Percentiles rank a stretch among this genome's conserved stretches.
Evolutionary conservation across 2,797 vertebrate species (phyloP).

Genomic region (Gephyroberyx darwinii): DNA sequence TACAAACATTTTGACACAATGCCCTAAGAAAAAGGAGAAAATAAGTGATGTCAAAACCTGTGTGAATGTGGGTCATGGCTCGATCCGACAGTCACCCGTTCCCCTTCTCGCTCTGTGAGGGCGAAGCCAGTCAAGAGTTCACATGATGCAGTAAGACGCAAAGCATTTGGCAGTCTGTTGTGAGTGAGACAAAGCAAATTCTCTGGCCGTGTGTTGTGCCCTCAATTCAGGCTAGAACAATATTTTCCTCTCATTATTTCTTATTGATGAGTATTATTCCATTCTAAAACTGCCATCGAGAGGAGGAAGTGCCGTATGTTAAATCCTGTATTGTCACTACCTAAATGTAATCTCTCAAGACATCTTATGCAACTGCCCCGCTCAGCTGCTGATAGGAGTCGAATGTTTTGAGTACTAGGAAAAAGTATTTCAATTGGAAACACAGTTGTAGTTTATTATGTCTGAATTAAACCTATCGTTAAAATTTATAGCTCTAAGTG

Average conservation of each 20-base stretch:
- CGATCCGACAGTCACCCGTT: too few species aligned
- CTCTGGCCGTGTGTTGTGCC: too few species aligned
- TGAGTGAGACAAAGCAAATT: background rate
- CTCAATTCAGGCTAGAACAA: too few species aligned
- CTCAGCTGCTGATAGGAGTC: constrained; percentile 33
- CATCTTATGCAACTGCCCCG: background rate
- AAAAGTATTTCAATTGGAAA: constrained; percentile 51
- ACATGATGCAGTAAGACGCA: background rate
- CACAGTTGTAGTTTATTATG: constrained; percentile 49
- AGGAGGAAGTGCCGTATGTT: constrained; percentile 25
- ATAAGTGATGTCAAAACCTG: background rate
- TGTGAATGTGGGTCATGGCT: background rate
- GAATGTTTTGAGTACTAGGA: constrained; percentile 30
- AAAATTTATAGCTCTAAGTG: constrained; percentile 48
- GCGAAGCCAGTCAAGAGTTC: too few species aligned
- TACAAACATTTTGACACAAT: background rate
- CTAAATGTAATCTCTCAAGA: constrained; percentile 17
- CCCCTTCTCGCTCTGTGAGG: too few species aligned
- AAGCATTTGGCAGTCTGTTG: background rate
- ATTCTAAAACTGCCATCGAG: constrained; percentile 17
- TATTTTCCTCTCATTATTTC: too few species aligned
- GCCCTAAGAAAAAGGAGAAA: too few species aligned
- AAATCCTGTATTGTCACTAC: constrained; percentile 17
- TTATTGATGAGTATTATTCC: constrained; percentile 20
- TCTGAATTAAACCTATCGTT: constrained; percentile 60